Base-by-base conservation (phyloP, 1,140 invertebrate genomes). In the Babylonia areolata region DNA sequence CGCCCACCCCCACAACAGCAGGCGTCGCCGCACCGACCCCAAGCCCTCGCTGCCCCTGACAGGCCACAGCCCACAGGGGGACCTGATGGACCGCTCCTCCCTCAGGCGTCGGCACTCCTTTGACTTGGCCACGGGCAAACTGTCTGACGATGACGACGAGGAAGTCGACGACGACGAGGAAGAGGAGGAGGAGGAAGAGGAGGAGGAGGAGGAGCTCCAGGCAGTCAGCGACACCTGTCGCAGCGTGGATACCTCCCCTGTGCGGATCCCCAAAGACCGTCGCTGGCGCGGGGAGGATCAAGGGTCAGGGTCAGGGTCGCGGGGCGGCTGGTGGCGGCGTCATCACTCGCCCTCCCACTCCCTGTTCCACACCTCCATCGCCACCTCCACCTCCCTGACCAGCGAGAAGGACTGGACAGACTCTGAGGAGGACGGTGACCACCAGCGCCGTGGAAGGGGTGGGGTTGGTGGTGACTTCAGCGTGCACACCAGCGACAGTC, bases 221-320 rank as follows among this genome's bases (percentile, higher is more conserved):
- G 28, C 2, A 5, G 3, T 12, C 15, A 37, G 64, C 15, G 39
- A n/a, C 39, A 0, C 51, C 31, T 79, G 73, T 3, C 51, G 58
- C 35, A 85, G 77, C 75, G 28, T 79, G 46, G 84, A 85, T n/a
- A 64, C 40, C 35, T 84, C 82, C 28, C 81, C 82, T 5, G 5
- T 46, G 23, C 78, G 39, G 37, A 23, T 46, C 17, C 46, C 37
- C 78, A 39, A n/a, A 6, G 15, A 31, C n/a, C n/a, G n/a, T n/a
- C n/a, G n/a, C n/a, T n/a, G n/a, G n/a, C n/a, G n/a, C n/a, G n/a
- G n/a, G n/a, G n/a, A n/a, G n/a, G n/a, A n/a, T n/a, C n/a, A n/a
- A n/a, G n/a, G n/a, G n/a, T n/a, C 0, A 40, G 78, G 12, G 28
- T n/a, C 58, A 64, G 23, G 15, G 5, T 28, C 28, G 40, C 69